Conservation (phyloP, 2,888 invertebrate species). For the Drosophila nr. medialis region DNA sequence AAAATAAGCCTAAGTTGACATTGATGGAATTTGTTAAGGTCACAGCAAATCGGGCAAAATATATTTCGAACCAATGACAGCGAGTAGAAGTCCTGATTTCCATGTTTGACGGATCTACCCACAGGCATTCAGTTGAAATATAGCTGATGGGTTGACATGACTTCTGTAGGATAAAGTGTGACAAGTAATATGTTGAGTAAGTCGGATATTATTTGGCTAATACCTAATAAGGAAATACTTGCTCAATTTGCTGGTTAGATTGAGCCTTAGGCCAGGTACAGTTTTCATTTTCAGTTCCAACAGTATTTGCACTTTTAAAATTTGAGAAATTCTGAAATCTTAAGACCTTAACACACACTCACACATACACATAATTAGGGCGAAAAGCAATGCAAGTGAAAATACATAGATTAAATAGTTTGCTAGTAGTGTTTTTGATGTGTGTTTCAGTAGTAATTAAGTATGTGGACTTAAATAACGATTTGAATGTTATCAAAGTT, state of each 20-base stretch:
- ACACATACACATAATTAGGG: slow-evolving; percentile 9
- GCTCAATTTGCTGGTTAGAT: not conserved
- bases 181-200: slow-evolving; percentile 23
- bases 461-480: slow-evolving; percentile 8
- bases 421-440: slow-evolving; percentile 28
- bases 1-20: slow-evolving; percentile 63
- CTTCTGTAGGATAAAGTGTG: slow-evolving; percentile 17
- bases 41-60: slow-evolving; percentile 33
- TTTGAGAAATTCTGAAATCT: not conserved
- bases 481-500: slow-evolving; percentile 7
- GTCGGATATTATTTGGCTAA: not conserved
- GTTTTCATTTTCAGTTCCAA: not conserved
- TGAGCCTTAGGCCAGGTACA: not conserved
- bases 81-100: slow-evolving; percentile 4
- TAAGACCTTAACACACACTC: not conserved
- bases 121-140: slow-evolving; percentile 50
- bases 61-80: slow-evolving; percentile 42
- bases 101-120: slow-evolving; percentile 26
- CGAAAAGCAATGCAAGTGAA: slow-evolving; percentile 20
- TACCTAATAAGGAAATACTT: not conserved
- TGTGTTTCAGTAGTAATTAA: slow-evolving; percentile 36
- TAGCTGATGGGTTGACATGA: slow-evolving; percentile 21
- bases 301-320: not conserved
- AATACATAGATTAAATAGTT: slow-evolving; percentile 13
- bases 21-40: slow-evolving; percentile 63